phyloP scores from a whole-genome alignment of 2,113 vertebrate species.

The Triplophysa tibetana region DNA sequence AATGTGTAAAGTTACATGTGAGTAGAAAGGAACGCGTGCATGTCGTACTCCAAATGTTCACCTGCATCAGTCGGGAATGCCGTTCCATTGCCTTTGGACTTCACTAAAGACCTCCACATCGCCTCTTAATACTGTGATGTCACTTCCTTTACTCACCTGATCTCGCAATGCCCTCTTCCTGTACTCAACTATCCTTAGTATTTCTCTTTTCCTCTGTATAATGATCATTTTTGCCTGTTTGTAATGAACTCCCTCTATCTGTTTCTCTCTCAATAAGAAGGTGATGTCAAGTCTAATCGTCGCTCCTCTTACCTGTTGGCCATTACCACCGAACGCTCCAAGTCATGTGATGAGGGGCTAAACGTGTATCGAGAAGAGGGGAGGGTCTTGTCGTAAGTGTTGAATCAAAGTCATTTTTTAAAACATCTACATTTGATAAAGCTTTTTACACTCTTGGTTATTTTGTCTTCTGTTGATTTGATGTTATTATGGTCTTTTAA shows the following conservation, averaged over 20 bases:
- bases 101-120: neutral
- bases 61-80: neutral
- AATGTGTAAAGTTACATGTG: neutral
- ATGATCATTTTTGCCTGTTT: slow-evolving; percentile 10
- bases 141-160: neutral
- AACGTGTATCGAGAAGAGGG: slow-evolving; percentile 91
- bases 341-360: slow-evolving; percentile 96
- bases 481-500: slow-evolving; percentile 44
- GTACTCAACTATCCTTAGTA: slow-evolving; percentile 48
- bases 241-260: slow-evolving; percentile 30
- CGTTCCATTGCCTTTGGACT: slow-evolving; percentile 1
- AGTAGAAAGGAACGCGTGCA: slow-evolving; percentile 19
- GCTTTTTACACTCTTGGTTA: neutral
- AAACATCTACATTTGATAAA: too few species aligned
- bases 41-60: slow-evolving; percentile 60
- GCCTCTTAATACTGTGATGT: neutral
- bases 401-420: neutral
- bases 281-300: slow-evolving; percentile 90
- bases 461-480: neutral
- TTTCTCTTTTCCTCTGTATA: neutral
- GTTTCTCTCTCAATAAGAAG: slow-evolving; percentile 69
- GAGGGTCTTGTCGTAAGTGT: slow-evolving; percentile 77
- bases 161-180: slow-evolving; percentile 51
- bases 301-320: slow-evolving; percentile 98
- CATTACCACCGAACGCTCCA: slow-evolving; percentile 94